Base-by-base conservation (phyloP, 2,888 invertebrate species). In the Hydroisotoma schaefferi region DNA sequence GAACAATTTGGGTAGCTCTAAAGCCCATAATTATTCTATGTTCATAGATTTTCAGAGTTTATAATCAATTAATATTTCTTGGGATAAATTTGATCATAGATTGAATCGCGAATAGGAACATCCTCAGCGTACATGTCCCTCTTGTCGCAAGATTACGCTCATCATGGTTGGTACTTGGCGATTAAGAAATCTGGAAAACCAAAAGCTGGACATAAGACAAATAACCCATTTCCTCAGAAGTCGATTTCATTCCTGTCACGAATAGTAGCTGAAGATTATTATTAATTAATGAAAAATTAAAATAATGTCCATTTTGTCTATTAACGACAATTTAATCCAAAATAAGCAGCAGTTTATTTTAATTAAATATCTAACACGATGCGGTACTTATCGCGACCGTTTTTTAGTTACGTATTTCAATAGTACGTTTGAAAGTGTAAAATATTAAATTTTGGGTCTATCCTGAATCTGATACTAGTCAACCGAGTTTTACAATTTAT, bases 101-200 rank as follows among this genome's bases (percentile, higher is more conserved):
- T 72, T 47, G 72, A 72, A 37, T 61, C 70, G 1, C 58, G 63
- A 48, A 63, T 70, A 26, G 63, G 63, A 10, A 26, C 65, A 0
- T 55, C 61, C 8, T 55, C 64, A 18, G 47, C 67, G 1, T 84
- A 83, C 74, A 82, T 81, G 65, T 79, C 80, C 2, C 84, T 84
- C 71, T 75, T 83, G 66, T 82, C 82, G 5, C 77, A 78, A 69
- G 80, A 81, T 71, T 81, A 80, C 67, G 80, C 80, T 1, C 81
- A 82, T 67, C 73, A 79, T 12, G 82, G 82, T 15, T 84, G 84
- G 83, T 65, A 68, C 27, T 76, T 84, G 38, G 84, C 81, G 1
- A 78, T 84, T 47, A 84, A 84, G 68, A 82, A 80, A 70, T 81
- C 81, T n/a, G 84, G 84, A 25, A 81, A 81, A 69, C 77, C 80